Conservation (phyloP, 1,140 invertebrate species). For the Adelges cooleyi region DNA sequence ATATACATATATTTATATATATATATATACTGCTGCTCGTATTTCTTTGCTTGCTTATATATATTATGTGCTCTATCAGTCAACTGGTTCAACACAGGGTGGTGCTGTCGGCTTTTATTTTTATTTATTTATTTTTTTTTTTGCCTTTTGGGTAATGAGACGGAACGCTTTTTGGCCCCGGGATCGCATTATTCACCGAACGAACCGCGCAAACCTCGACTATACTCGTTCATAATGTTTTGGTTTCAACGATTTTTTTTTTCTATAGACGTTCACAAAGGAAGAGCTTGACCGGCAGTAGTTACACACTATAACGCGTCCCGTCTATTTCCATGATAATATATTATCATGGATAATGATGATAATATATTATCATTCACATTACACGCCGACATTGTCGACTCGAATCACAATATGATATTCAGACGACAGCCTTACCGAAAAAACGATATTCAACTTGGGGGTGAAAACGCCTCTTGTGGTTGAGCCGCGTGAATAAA, state of each 20-base stretch:
- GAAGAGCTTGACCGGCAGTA: no score
- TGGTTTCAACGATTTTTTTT: no score
- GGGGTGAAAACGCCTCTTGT: not conserved
- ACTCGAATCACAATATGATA: slow-evolving; percentile 1
- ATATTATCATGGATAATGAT: no score
- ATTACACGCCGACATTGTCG: not conserved
- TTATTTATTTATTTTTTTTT: no score
- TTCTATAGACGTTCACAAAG: no score
- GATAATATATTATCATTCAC: no score
- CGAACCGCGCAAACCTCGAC: no score
- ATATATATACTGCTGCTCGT: no score
- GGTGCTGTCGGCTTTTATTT: not conserved
- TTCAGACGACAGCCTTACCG: not conserved
- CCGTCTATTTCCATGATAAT: no score
- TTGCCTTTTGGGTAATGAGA: not conserved
- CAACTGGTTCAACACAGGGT: slow-evolving; percentile 11
- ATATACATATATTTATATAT: not conserved
- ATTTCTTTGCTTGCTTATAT: no score
- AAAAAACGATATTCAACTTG: not conserved
- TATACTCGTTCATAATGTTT: no score
- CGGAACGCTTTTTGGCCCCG: not conserved
- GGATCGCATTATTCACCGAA: not conserved
- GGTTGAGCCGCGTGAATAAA: slow-evolving; percentile 11
- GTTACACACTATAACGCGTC: no score
- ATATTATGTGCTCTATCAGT: not conserved